These are phyloP conservation scores for Caenorhabditis angaria DNA, from an alignment of 2,888 invertebrate genomes.

Conservation along the genomic window DNA sequence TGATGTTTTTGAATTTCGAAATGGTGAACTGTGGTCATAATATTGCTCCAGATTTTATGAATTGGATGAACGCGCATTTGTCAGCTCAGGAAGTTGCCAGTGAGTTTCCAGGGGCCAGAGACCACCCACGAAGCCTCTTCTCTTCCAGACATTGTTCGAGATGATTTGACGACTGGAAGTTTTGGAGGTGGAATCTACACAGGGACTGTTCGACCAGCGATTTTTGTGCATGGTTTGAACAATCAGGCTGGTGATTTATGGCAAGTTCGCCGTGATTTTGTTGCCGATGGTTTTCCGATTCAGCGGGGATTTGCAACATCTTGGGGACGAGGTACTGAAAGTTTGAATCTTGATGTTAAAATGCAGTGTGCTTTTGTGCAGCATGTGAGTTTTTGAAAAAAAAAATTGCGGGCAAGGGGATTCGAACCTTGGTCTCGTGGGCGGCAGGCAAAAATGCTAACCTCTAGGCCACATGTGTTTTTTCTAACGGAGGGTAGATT, in stretches of 20 bases:
- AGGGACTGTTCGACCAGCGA: constrained; percentile 26
- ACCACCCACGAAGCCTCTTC: background rate
- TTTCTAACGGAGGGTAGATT: too few species aligned
- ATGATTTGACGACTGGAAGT: constrained; percentile 30
- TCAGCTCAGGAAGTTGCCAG: constrained; percentile 15
- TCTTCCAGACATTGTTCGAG: constrained; percentile 13
- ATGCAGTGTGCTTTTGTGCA: constrained; percentile 43
- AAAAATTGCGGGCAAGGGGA: too few species aligned
- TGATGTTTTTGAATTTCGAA: constrained; percentile 1
- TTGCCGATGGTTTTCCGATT: constrained; percentile 18
- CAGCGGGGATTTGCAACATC: constrained; percentile 36
- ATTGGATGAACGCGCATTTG: constrained; percentile 29
- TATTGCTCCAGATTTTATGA: constrained; percentile 23
- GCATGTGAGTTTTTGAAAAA: constrained; percentile 20
- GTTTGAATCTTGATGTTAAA: constrained; percentile 16
- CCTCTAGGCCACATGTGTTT: too few species aligned
- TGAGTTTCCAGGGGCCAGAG: background rate
- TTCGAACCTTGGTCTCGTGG: too few species aligned
- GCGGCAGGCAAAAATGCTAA: too few species aligned
- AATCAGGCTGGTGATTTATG: constrained; percentile 40
- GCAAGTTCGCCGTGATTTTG: constrained; percentile 25
- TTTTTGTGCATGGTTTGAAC: constrained; percentile 41
- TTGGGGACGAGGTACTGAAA: constrained; percentile 38
- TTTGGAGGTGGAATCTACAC: constrained; percentile 28
- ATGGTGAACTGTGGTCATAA: constrained; percentile 11